Percentiles rank a stretch among this genome's conserved stretches.
phyloP scores from a whole-genome alignment of 1,140 invertebrate species.

The Eriosoma lanigerum region DNA sequence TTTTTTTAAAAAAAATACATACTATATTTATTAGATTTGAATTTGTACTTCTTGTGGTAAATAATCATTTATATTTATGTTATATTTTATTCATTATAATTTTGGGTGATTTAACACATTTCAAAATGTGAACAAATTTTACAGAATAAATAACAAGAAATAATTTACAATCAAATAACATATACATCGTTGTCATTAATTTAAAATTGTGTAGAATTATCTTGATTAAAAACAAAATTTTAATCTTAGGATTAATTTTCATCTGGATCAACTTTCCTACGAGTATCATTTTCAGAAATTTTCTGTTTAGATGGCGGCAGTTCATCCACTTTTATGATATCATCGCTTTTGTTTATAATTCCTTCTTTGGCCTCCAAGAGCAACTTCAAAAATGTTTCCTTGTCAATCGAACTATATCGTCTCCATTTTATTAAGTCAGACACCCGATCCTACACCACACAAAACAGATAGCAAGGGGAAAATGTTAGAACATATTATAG shows the following conservation, averaged over 20 bases:
- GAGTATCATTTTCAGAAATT: constrained; percentile 50
- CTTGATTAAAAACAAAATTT: neutral
- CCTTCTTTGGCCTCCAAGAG: constrained; percentile 28
- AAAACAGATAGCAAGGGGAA: constrained; percentile 37
- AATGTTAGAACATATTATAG: constrained; percentile 37
- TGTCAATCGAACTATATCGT: constrained; percentile 42
- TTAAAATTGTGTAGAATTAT: constrained; percentile 1
- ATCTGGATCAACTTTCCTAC: constrained; percentile 50
- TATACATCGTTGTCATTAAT: constrained; percentile 4
- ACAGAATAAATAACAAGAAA: constrained; percentile 49
- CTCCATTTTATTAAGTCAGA: constrained; percentile 48
- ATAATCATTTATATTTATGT: constrained; percentile 14
- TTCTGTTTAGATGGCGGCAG: constrained; percentile 42
- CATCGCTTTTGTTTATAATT: constrained; percentile 38
- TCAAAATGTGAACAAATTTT: constrained; percentile 27
- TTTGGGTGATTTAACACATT: constrained; percentile 33
- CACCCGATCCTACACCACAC: constrained; percentile 47
- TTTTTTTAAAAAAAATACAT: neutral
- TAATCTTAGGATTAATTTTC: constrained; percentile 32
- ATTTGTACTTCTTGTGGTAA: neutral
- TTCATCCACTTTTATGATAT: constrained; percentile 50
- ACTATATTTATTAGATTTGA: neutral
- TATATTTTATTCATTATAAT: constrained; percentile 9
- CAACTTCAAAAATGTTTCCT: constrained; percentile 47
- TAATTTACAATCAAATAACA: constrained; percentile 44